Evolutionary conservation across 1,140 invertebrate species (phyloP).

Genomic region (Ooceraea biroi): DNA sequence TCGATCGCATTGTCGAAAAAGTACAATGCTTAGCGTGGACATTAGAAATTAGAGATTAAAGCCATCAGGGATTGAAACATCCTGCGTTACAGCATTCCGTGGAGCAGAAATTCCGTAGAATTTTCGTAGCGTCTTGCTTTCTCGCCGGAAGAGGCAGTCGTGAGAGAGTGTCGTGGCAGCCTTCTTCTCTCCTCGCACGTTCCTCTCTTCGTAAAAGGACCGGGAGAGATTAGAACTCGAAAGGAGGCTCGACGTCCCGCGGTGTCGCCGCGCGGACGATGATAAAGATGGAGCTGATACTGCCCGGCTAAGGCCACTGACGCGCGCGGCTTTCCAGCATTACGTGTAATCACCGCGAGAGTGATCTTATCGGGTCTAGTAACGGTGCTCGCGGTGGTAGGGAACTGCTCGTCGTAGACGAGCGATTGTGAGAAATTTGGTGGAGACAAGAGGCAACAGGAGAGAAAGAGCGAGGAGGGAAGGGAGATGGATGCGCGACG

Average conservation of each 20-base stretch:
- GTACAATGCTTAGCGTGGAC: not conserved
- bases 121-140: slow-evolving; percentile 56
- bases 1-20: too few species aligned
- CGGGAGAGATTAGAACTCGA: slow-evolving; percentile 66
- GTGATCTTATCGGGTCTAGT: slow-evolving; percentile 66
- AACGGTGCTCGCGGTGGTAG: slow-evolving; percentile 44
- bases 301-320: slow-evolving; percentile 55
- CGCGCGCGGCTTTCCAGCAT: slow-evolving; percentile 70
- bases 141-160: slow-evolving; percentile 52
- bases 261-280: slow-evolving; percentile 68
- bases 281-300: slow-evolving; percentile 76
- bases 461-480: slow-evolving; percentile 21
- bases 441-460: slow-evolving; percentile 22
- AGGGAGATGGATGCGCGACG: slow-evolving; percentile 4
- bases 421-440: slow-evolving; percentile 72
- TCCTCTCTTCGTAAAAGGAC: slow-evolving; percentile 44
- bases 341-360: slow-evolving; percentile 70
- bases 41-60: not conserved
- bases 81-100: slow-evolving; percentile 47
- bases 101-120: slow-evolving; percentile 54
- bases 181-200: not conserved
- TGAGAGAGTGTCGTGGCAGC: slow-evolving; percentile 41
- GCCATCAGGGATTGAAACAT: slow-evolving; percentile 26
- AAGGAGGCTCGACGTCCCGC: slow-evolving; percentile 67
- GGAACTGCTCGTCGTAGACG: slow-evolving; percentile 52